Evolutionary conservation across 2,888 invertebrate genomes (phyloP).

Genomic region (Pollenia labialis): DNA sequence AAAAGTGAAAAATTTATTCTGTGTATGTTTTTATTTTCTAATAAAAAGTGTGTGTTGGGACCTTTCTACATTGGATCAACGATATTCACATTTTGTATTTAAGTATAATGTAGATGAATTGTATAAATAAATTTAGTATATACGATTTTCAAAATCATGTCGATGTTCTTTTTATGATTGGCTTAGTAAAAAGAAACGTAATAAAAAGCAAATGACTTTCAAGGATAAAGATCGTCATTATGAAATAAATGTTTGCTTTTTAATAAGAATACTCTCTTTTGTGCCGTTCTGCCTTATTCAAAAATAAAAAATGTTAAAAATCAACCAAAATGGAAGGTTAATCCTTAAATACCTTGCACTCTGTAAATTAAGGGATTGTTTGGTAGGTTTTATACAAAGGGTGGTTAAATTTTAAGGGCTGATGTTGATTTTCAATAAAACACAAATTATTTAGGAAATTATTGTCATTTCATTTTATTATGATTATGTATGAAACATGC

Average conservation of each 20-base stretch:
- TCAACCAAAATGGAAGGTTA: not conserved
- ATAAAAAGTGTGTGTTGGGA: too few species aligned
- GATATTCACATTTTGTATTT: not conserved
- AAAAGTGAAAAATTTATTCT: too few species aligned
- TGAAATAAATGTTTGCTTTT: slow-evolving; percentile 7
- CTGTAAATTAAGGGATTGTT: too few species aligned
- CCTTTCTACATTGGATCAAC: too few species aligned
- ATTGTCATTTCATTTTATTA: too few species aligned
- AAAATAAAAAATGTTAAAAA: not conserved
- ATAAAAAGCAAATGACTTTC: slow-evolving; percentile 40
- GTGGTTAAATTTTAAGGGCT: too few species aligned
- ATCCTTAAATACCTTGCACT: not conserved
- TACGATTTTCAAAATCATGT: slow-evolving; percentile 36
- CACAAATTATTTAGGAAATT: too few species aligned
- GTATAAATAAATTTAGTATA: slow-evolving; percentile 14
- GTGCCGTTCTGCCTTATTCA: slow-evolving; percentile 16
- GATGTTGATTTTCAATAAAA: too few species aligned
- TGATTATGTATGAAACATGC: too few species aligned
- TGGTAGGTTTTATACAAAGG: too few species aligned
- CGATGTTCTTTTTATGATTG: slow-evolving; percentile 41
- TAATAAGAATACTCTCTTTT: slow-evolving; percentile 30
- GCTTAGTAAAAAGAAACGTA: not conserved
- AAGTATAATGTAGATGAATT: not conserved
- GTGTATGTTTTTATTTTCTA: too few species aligned
- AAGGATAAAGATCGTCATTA: slow-evolving; percentile 43